Base-by-base conservation (phyloP, 2,113 vertebrate species). In the Verasper variegatus region DNA sequence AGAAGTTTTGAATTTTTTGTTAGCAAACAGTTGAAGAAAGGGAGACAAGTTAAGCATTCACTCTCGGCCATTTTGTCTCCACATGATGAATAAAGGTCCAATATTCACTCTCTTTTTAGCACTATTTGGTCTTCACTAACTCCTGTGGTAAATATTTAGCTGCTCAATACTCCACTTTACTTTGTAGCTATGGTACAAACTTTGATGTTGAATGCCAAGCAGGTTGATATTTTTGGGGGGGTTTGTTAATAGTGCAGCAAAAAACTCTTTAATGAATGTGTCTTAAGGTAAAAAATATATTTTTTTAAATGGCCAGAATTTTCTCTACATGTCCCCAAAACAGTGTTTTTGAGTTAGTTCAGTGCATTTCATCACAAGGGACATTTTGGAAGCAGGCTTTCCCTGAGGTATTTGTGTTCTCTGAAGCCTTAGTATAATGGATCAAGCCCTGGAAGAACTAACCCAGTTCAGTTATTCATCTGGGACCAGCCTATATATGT, bases 401-500 rank as follows among this genome's bases (percentile, higher is more conserved):
- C 89, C 85, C 90, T 42, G 31, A 79, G 85, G 86, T 59, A 55
- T 74, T 56, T 42, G 14, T 71, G 59, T 74, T 74, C 76, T 61
- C 45, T 81, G 80, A 75, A 84, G 75, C 49, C 59, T 71, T 49
- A 71, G 61, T 61, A 73, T 86, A 91, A 76, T 84, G 81, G 75
- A 87, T 78, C 81, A 86, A 68, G 81, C 76, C 82, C 84, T 80
- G 76, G 68, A 86, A 92, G 88, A 86, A 84, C 81, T 94, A 93
- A 92, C 92, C 93, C 80, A 89, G 76, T 95, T 94, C 71, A 85
- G 24, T 76, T 80, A 62, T 82, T 84, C 89, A 93, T 93, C 88
- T 92, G 89, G 90, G 91, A 84, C 85, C 65, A 80, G 56, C 73
- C 86, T 86, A 84, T 74, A 87, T 76, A 18, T 54, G 20, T 54